Base-by-base conservation (phyloP, 1,140 invertebrate species). In the Augochlora pura region DNA sequence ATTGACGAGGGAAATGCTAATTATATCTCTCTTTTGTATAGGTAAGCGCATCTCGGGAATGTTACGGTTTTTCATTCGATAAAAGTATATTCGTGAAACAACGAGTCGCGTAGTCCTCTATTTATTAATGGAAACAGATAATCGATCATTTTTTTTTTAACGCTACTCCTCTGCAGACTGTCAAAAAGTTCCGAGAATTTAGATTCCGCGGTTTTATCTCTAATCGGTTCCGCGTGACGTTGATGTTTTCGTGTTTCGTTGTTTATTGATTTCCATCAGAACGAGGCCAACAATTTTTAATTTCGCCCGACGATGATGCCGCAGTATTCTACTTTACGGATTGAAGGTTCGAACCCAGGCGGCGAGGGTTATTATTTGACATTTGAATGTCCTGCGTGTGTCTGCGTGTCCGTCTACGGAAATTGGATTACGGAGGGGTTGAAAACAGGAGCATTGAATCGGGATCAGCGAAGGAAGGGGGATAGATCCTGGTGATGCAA, bases 391-490 rank as follows among this genome's bases (percentile, higher is more conserved):
- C 25, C n/a, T 46, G 38, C 21, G 72, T 59, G 86, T 23, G 42
- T 16, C 32, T 38, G 46, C 23, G 72, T 65, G 85, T 81, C 77
- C 78, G 83, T 64, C 64, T 78, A 86, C 75, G 81, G 86, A 89
- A 90, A 91, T 90, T 92, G 88, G 88, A 91, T 91, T 90, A 90
- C 63, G 80, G 60, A 87, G 87, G 86, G 89, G 87, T 88, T 86
- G 85, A 81, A 86, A 87, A n/a, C 54, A 71, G 57, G 42, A 62
- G 38, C 7, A 9, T 57, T 21, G 75, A 52, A 39, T 49, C 38
- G 59, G 5, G 49, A 21, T 62, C 59, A 66, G 42, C 27, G 67
- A 77, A 69, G 42, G 42, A 46, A 80, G 73, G 59, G 70, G 81
- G 54, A 32, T 1, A 32, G 32, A 32, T n/a, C 21, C 38, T 46